Evolutionary conservation across 1,140 invertebrate genomes (phyloP), one percentile per base, ranked within the genome.

Genomic region (Lepidurus apus): DNA sequence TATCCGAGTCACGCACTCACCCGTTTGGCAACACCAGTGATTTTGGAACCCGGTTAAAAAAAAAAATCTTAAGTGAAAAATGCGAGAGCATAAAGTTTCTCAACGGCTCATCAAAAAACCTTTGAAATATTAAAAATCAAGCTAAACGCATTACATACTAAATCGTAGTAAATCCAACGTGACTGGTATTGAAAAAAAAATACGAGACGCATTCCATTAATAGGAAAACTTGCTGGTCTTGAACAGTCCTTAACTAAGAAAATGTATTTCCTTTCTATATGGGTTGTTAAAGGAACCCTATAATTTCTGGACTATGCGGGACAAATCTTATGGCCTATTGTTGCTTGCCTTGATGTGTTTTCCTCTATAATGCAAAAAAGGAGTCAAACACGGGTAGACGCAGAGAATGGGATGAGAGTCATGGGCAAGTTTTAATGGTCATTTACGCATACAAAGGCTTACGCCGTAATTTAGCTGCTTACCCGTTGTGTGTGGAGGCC

Each of bases 381-480:
- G 53, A 65, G 53, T 65, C 53, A 65, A 65, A 65, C 53, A 65
- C 53, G 21, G 53, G 17, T 34, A 34, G 34, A 47, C 1, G 21
- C 21, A 8, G 6, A 65, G 13, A 65, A n/a, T 65, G 17, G 53
- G 53, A 7, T 65, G 53, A 21, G 53, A 65, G 21, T 65, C 53
- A 21, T 65, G 53, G 17, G 13, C 53, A 65, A 65, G 17, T 7
- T 65, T 65, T 65, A 65, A 65, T 65, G 21, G 53, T 13, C 53
- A 21, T 65, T 65, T 65, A 65, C 21, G 53, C 53, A 65, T 65
- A 65, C 53, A 65, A 65, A 65, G 21, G 53, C 17, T 21, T n/a
- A 65, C 21, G 53, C 13, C 53, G 53, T 65, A 65, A 65, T 65
- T 65, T 65, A 65, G 53, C 53, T 65, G 53, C 53, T 65, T 65